Percentiles rank a stretch among this genome's conserved stretches.
These are phyloP conservation scores for Myotis vivesi DNA, from an alignment of 2,797 vertebrate species.

Conservation along the genomic window DNA sequence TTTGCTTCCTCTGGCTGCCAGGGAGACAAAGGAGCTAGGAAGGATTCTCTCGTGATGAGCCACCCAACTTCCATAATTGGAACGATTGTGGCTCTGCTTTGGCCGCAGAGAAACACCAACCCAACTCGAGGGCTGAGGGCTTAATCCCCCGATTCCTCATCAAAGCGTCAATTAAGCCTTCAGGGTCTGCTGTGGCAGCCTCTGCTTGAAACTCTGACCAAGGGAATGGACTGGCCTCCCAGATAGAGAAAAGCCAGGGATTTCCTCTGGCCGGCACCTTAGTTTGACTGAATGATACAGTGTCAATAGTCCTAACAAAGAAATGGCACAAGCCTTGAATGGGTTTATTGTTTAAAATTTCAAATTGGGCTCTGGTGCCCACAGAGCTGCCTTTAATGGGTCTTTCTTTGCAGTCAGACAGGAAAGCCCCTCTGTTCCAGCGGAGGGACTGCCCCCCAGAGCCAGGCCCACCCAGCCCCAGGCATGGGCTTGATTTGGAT, in stretches of 20 bases:
- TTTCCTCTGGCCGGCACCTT: constrained; percentile 1
- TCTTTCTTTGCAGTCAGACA: constrained; percentile 40
- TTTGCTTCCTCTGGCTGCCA: constrained; percentile 68
- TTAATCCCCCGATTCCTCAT: neutral
- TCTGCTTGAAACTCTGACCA: constrained; percentile 3
- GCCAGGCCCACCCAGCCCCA: neutral
- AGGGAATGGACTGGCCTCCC: constrained; percentile 66
- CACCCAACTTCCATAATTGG: constrained; percentile 66
- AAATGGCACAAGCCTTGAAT: constrained; percentile 42
- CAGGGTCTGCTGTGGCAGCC: neutral
- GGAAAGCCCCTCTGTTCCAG: neutral
- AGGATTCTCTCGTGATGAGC: constrained; percentile 56
- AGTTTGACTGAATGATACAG: constrained; percentile 12
- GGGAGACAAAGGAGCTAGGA: constrained; percentile 68
- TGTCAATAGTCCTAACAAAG: constrained; percentile 64
- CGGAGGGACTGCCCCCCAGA: neutral
- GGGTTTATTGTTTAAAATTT: constrained; percentile 54
- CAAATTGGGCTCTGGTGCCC: constrained; percentile 20
- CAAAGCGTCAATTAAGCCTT: constrained; percentile 13
- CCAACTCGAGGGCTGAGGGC: constrained; percentile 15
- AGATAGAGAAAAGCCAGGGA: neutral
- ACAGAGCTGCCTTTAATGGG: constrained; percentile 48
- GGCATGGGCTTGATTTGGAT: neutral
- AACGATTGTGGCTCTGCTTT: constrained; percentile 25
- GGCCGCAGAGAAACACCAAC: constrained; percentile 22